A percentile compares a stretch with the other conserved stretches of the same genome.
phyloP scores from a whole-genome alignment of 37 sponge, comb jelly and placozoan genomes.

The Hormiphora californensis region DNA sequence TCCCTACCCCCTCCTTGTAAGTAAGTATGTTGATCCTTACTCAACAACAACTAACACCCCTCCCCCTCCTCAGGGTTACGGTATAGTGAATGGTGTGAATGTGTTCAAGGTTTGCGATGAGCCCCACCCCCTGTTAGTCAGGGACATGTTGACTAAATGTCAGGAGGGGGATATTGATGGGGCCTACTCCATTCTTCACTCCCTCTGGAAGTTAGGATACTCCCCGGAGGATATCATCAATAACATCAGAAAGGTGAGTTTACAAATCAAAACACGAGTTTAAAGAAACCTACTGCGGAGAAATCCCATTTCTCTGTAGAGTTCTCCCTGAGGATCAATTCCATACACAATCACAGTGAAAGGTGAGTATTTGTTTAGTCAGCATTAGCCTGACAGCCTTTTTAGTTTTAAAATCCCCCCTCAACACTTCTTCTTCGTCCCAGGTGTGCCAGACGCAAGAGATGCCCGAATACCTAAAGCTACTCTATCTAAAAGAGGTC shows the following conservation, averaged over 20 bases:
- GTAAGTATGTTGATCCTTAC: constrained; percentile 55
- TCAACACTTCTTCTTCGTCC: too few species aligned
- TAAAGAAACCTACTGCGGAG: not conserved
- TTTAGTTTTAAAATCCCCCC: not conserved
- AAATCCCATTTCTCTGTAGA: not conserved
- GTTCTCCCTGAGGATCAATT: not conserved
- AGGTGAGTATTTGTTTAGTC: not conserved
- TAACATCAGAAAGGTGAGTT: constrained; percentile 59
- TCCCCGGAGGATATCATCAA: constrained; percentile 93
- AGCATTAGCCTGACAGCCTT: not conserved
- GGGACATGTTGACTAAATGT: constrained; percentile 85
- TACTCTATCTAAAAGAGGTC: constrained; percentile 71
- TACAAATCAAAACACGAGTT: not conserved
- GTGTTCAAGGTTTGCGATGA: constrained; percentile 99
- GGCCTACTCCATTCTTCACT: constrained; percentile 77
- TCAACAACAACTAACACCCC: constrained; percentile 93
- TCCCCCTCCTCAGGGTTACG: constrained; percentile 71
- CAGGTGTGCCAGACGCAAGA: constrained; percentile 83
- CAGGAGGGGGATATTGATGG: constrained; percentile 64
- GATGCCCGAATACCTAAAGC: constrained; percentile 90
- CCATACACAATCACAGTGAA: not conserved
- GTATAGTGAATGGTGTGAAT: constrained; percentile 83
- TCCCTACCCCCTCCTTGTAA: not conserved
- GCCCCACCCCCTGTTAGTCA: constrained; percentile 95
- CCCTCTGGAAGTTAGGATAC: constrained; percentile 95